Conservation (phyloP, 2,888 invertebrate genomes). For the Eubasilissa splendida region DNA sequence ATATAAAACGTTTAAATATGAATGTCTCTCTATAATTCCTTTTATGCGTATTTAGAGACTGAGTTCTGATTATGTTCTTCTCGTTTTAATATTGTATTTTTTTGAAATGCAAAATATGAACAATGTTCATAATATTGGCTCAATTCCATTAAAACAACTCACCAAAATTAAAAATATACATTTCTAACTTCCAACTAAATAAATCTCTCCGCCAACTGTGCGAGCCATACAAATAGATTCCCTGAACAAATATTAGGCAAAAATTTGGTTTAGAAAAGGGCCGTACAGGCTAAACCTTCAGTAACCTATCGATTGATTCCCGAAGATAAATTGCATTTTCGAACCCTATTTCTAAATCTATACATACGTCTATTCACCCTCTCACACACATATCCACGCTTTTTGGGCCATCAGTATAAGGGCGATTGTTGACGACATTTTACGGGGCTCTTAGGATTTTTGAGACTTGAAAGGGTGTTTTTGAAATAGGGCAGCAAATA, state of each 20-base stretch:
- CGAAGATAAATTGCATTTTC: conserved; percentile 68
- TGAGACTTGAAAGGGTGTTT: background rate
- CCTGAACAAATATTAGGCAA: conserved; percentile 67
- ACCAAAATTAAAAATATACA: background rate
- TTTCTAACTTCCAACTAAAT: background rate
- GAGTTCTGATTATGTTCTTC: too few relatives aligned
- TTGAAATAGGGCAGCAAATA: conserved; percentile 48
- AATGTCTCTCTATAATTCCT: too few relatives aligned
- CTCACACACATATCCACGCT: background rate
- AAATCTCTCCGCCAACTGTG: too few relatives aligned
- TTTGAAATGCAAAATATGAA: too few relatives aligned
- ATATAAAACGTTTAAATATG: too few relatives aligned
- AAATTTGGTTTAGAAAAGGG: conserved; percentile 67
- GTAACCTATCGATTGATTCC: conserved; percentile 75
- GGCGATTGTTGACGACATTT: background rate
- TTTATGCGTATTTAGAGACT: too few relatives aligned
- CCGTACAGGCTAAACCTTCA: conserved; percentile 72
- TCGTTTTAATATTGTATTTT: too few relatives aligned
- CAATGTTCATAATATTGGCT: too few relatives aligned
- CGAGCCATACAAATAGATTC: conserved; percentile 2
- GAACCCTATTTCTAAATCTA: conserved; percentile 29
- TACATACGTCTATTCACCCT: background rate
- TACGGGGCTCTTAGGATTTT: conserved; percentile 1
- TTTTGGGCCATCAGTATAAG: background rate
- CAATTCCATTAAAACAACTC: too few relatives aligned